These are phyloP conservation scores for Pteropus rufus DNA, from an alignment of 2,797 vertebrate species.

Conservation along the genomic window DNA sequence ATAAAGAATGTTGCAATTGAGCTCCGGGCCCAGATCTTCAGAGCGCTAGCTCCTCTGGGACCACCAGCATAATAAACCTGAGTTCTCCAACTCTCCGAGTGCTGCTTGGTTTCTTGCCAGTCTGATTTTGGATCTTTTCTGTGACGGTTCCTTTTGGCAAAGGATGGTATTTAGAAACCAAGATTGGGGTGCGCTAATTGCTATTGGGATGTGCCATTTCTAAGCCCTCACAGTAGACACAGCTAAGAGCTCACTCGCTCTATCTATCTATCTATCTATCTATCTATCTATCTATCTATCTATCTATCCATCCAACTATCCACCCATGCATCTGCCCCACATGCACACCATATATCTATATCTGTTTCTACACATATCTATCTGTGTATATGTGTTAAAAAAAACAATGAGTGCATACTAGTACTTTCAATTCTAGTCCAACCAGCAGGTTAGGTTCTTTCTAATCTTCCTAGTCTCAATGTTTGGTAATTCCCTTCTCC, in stretches of 20 bases:
- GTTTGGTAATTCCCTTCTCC: neutral
- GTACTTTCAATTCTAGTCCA: neutral
- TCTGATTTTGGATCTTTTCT: no score
- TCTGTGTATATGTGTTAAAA: neutral
- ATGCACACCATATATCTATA: neutral
- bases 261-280: neutral
- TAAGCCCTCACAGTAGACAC: neutral
- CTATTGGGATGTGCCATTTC: neutral
- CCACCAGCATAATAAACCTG: no score
- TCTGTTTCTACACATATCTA: neutral
- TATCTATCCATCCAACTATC: neutral
- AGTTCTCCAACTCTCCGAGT: no score
- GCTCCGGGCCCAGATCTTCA: no score
- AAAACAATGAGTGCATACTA: neutral
- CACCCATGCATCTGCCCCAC: neutral
- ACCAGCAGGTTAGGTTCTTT: neutral
- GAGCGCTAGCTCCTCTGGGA: no score
- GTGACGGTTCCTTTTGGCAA: neutral
- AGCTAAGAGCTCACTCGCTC: neutral
- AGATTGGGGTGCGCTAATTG: neutral
- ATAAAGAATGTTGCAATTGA: no score
- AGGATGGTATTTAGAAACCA: neutral
- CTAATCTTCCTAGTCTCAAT: neutral
- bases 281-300: neutral
- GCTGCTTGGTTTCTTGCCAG: no score